Conservation (phyloP, 2,113 vertebrate species). For the Microtus pennsylvanicus region DNA sequence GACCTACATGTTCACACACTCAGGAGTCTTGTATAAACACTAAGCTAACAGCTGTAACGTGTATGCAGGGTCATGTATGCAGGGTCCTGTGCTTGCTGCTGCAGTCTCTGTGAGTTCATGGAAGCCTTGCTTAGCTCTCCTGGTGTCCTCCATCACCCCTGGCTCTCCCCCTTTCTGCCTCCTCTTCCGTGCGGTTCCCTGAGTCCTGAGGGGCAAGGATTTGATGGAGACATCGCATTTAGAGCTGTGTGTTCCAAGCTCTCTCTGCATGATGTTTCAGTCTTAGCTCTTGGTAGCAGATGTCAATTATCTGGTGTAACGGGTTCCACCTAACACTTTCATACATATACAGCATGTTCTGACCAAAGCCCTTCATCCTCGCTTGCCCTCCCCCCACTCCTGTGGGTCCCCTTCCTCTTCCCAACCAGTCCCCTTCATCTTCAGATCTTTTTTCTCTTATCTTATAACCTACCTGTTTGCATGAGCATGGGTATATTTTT, state of each 20-base stretch:
- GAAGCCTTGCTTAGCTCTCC: neutral
- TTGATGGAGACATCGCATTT: neutral
- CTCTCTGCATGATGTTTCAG: neutral
- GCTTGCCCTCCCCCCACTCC: neutral
- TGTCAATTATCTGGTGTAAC: neutral
- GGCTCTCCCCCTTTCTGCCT: neutral
- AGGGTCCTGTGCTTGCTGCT: neutral
- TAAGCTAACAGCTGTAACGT: neutral
- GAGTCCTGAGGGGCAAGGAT: neutral
- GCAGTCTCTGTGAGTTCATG: neutral
- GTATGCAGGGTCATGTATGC: rapidly evolving
- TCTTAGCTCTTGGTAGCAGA: neutral
- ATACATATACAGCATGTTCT: neutral
- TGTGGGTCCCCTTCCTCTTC: neutral
- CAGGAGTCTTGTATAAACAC: neutral
- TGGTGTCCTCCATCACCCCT: neutral
- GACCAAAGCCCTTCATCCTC: neutral
- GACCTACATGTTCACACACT: neutral
- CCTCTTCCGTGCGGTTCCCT: neutral
- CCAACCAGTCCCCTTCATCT: neutral
- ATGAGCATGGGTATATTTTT: neutral
- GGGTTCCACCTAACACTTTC: neutral
- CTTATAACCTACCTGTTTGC: neutral
- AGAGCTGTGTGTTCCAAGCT: neutral
- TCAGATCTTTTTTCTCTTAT: neutral